Evolutionary conservation across 2,888 invertebrate species (phyloP), one percentile per base, ranked within the genome.

Genomic region (Metopia argyrocephala): DNA sequence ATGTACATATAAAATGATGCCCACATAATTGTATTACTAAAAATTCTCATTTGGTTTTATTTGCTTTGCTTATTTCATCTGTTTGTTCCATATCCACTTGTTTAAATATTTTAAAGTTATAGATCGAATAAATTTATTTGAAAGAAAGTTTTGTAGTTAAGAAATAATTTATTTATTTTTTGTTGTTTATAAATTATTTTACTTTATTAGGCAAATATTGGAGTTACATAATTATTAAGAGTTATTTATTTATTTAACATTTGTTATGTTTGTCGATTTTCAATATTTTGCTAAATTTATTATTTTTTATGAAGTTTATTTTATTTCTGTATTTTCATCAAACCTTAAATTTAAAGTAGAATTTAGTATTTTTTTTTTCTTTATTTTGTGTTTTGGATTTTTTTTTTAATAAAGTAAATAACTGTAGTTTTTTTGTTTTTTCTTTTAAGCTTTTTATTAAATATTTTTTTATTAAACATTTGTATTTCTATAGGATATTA

Each of bases 401-500:
- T 66, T 31, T 28, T 75, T 31, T 18, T 75, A 65, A 54, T 81
- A 75, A 81, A 81, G 81, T 81, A 81, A 81, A 81, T 75, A 70
- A 81, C 74, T 81, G 81, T 78, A 75, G 38, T 64, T 25, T 57
- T 68, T 9, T 68, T 68, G 31, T 65, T 76, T 78, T 57, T 70
- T 59, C 27, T 57, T 70, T 81, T 78, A 78, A 80, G 76, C 80
- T 65, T 70, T 79, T 74, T 61, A 38, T 28, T 74, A 31, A 50
- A 68, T 68, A 23, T 79, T 68, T 82, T 64, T 82, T 82, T 76
- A 73, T 78, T 79, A 65, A 76, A 78, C 76, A 69, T 82, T 79
- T 79, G 48, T 65, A 62, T 68, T 45, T 57, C 59, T 56, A 62
- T 62, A 69, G 57, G 70, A 82, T 78, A 66, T 71, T 75, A 70